Percentiles rank a stretch among this genome's conserved stretches.
These are phyloP conservation scores for Chaunax sp. DNA, from an alignment of 2,797 vertebrate species.

Conservation along the genomic window DNA sequence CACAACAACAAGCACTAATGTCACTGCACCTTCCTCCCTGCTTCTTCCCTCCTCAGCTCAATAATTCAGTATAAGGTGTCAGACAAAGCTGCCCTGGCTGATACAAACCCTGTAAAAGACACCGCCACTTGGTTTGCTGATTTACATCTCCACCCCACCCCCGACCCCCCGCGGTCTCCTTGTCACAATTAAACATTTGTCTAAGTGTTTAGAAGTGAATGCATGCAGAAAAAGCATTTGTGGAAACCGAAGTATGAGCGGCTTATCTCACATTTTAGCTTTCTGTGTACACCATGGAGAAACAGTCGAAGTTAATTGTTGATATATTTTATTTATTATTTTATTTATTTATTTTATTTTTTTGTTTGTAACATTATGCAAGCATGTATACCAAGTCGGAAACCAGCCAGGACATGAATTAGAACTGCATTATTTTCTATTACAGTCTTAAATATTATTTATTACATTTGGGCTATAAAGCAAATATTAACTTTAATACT, in stretches of 20 bases:
- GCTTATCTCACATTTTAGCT: neutral
- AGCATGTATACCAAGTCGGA: neutral
- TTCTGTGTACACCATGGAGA: neutral
- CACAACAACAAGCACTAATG: constrained; percentile 85
- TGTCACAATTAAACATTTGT: constrained; percentile 81
- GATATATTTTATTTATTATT: neutral
- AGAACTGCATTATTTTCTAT: neutral
- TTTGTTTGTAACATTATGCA: neutral
- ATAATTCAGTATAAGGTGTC: constrained; percentile 87
- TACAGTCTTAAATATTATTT: neutral
- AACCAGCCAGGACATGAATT: neutral
- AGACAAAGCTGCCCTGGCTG: constrained; percentile 87
- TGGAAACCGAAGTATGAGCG: constrained; percentile 16
- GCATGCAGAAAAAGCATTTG: constrained; percentile 34
- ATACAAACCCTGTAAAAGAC: constrained; percentile 82
- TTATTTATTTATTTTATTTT: neutral
- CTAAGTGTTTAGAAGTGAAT: constrained; percentile 67
- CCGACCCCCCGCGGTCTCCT: constrained; percentile 41
- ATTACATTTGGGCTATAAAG: neutral
- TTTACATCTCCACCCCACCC: constrained; percentile 65
- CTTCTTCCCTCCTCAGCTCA: constrained; percentile 64
- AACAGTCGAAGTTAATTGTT: neutral
- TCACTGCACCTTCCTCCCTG: constrained; percentile 74
- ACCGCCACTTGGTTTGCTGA: constrained; percentile 77
- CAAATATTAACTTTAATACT: neutral